phyloP scores from a whole-genome alignment of 1,140 invertebrate species.

The Brachionus plicatilis region DNA sequence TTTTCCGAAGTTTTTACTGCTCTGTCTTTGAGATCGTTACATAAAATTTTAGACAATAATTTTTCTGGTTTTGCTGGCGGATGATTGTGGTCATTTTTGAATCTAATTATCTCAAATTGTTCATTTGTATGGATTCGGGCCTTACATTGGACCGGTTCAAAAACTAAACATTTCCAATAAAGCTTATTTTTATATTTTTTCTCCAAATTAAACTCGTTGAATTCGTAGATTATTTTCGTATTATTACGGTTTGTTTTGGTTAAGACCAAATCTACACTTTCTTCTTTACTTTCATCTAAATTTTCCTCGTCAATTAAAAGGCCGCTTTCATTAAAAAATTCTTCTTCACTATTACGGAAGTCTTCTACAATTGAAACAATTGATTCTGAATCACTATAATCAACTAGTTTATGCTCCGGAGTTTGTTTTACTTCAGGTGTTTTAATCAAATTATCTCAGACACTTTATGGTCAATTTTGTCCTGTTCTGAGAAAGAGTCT shows the following conservation, averaged over 20 bases:
- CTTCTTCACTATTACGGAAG: background rate
- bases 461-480: background rate
- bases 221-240: background rate
- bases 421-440: background rate
- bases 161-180: constrained; percentile 2
- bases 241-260: background rate
- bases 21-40: background rate
- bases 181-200: constrained; percentile 12
- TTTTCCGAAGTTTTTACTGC: background rate
- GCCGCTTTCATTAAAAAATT: background rate
- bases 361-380: constrained; percentile 6
- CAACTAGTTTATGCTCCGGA: background rate
- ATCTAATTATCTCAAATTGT: background rate
- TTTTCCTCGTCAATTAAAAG: too few species aligned
- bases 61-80: background rate
- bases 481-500: too few species aligned
- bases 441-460: background rate
- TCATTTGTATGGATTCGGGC: constrained; percentile 11
- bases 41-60: background rate
- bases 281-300: too few species aligned
- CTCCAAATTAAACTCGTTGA: background rate
- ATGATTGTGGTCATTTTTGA: background rate
- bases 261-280: background rate
- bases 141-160: background rate
- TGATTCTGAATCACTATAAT: constrained; percentile 1